A percentile compares a stretch with the other conserved stretches of the same genome.
Conservation (phyloP, 2,888 invertebrate species). For the Torymus auratus region DNA sequence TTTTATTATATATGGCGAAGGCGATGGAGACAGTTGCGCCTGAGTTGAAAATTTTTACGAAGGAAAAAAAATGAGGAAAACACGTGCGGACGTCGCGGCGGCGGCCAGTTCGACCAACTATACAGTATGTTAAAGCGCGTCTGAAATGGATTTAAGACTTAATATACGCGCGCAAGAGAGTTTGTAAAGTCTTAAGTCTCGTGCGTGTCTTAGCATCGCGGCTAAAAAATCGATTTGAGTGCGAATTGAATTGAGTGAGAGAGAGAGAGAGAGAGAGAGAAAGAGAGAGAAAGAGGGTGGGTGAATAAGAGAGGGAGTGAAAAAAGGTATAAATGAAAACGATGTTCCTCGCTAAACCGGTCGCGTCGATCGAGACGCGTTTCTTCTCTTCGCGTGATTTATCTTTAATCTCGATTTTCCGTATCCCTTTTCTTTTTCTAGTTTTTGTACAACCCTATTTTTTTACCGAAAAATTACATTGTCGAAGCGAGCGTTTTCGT, state of each 20-base stretch:
- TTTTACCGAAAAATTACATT: constrained; percentile 37
- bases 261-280: constrained; percentile 9
- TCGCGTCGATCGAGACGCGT: constrained; percentile 52
- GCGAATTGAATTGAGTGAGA: neutral
- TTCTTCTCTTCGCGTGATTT: constrained; percentile 30
- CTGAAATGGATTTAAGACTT: constrained; percentile 38
- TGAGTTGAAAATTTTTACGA: constrained; percentile 35
- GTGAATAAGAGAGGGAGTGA: neutral
- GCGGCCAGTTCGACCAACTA: constrained; percentile 35
- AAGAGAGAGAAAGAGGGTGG: neutral
- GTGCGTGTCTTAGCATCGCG: constrained; percentile 45
- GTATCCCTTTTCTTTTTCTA: constrained; percentile 31
- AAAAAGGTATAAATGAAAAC: constrained; percentile 39
- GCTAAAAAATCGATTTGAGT: constrained; percentile 37
- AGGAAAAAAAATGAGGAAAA: constrained; percentile 4
- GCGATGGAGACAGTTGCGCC: constrained; percentile 5
- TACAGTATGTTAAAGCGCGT: constrained; percentile 36
- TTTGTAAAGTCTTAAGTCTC: constrained; percentile 42
- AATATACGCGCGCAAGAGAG: constrained; percentile 9
- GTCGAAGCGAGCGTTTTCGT: constrained; percentile 33
- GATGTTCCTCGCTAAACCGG: constrained; percentile 59
- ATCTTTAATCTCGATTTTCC: constrained; percentile 9
- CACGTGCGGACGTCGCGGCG: constrained; percentile 35
- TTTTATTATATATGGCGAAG: constrained; percentile 1
- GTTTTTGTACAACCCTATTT: constrained; percentile 38